phyloP scores from a whole-genome alignment of 2,888 invertebrate genomes.

The Eudasyphora cyanicolor region DNA sequence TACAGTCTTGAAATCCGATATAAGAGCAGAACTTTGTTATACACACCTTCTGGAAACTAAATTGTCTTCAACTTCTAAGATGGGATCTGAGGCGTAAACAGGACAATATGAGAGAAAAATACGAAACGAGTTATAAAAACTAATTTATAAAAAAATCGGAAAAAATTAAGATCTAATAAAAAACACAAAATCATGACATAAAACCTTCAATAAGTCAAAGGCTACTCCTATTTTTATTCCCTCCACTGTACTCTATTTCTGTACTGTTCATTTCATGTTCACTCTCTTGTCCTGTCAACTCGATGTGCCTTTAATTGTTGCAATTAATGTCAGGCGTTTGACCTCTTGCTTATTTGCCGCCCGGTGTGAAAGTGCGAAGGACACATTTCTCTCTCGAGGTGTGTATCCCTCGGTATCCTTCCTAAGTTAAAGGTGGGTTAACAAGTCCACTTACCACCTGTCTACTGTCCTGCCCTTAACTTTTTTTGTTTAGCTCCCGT shows the following conservation, averaged over 20 bases:
- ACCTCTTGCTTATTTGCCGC: conserved; percentile 22
- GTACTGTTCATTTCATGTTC: conserved; percentile 18
- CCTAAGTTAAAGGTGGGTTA: no score
- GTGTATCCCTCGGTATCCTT: neutral
- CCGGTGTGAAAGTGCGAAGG: conserved; percentile 18
- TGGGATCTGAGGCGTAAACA: no score
- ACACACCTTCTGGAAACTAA: no score
- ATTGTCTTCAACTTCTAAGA: no score
- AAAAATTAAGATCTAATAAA: no score
- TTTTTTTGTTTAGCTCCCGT: neutral
- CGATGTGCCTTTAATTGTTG: conserved; percentile 60
- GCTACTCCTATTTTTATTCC: no score
- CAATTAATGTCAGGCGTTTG: conserved; percentile 60
- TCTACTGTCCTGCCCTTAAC: neutral
- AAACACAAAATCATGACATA: no score
- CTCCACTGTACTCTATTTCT: conserved; percentile 10
- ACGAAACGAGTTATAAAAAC: no score
- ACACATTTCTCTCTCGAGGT: neutral
- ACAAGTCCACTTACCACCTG: neutral
- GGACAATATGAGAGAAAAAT: no score
- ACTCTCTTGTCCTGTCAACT: conserved; percentile 56
- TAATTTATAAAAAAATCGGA: no score
- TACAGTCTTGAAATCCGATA: neutral
- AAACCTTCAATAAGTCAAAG: no score
- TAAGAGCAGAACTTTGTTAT: neutral